Base-by-base conservation (phyloP, 2,113 vertebrate species). In the Elaphurus davidianus region DNA sequence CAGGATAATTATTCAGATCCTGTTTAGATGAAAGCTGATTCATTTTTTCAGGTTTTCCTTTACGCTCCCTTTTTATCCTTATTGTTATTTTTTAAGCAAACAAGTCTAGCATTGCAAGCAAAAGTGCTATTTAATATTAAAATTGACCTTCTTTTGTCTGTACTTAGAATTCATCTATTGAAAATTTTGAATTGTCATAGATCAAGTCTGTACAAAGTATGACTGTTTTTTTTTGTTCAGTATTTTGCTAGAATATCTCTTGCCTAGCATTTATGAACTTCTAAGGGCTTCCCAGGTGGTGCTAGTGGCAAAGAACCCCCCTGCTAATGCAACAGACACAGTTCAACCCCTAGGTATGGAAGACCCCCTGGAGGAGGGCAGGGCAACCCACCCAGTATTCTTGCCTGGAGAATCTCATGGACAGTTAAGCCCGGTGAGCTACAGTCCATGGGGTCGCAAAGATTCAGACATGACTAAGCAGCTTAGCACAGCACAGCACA, bases 21-120 rank as follows among this genome's bases (percentile, higher is more conserved):
- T 98, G 15, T 98, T 98, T 98, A 57, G 23, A 96, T 98, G 96
- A 97, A 98, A 98, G 94, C 78, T 55, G 45, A 97, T 94, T 97
- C 91, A 97, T 94, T 74, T 83, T 97, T 98, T 97, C 96, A 97
- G 64, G 4, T 94, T 92, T 96, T 71, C 47, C 43, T 60, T 92
- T 97, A 98, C 62, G 0, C 64, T 96, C 67, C 36, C 0, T 89
- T 91, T 98, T 98, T 88, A 83, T 88, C 93, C 14, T 83, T 45
- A 43, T 89, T 91, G 40, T 79, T 83, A 23, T 92, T 47, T 82
- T 95, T 62, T 36, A 64, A 25, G 78, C 81, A 90, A 16, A 11
- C n/a, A 85, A 3, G 1, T 9, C 52, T 91, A 96, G 90, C 21
- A 90, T 94, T 81, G 17, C 40, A 62, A 96, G 14, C 16, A 85